Conservation (phyloP, 2,888 invertebrate genomes). For the Pollenia labialis region DNA sequence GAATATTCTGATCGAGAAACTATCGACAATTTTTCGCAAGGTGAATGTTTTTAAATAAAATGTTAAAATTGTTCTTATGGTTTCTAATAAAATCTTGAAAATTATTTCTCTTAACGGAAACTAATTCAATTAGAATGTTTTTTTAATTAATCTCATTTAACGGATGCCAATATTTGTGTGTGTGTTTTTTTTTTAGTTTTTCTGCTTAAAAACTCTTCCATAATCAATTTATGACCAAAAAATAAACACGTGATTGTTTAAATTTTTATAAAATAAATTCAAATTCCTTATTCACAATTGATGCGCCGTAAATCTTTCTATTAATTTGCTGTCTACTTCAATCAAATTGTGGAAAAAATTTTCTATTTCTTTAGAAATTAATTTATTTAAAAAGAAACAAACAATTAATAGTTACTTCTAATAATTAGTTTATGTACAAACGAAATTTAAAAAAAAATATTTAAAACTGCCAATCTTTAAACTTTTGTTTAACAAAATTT, state of each 20-base stretch:
- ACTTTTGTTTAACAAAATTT: slow-evolving; percentile 30
- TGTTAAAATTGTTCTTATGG: not conserved
- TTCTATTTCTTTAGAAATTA: slow-evolving; percentile 26
- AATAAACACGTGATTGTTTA: slow-evolving; percentile 26
- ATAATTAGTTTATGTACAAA: not conserved
- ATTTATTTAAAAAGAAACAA: slow-evolving; percentile 26
- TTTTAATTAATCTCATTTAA: not conserved
- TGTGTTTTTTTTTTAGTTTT: not conserved
- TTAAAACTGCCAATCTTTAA: slow-evolving; percentile 24
- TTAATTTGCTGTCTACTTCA: slow-evolving; percentile 38
- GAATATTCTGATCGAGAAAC: not conserved
- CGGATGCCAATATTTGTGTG: slow-evolving; percentile 64
- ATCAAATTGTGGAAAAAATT: slow-evolving; percentile 8
- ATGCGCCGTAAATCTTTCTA: slow-evolving; percentile 1
- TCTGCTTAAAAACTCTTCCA: not conserved
- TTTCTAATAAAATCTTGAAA: not conserved
- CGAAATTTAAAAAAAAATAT: not conserved
- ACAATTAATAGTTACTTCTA: slow-evolving; percentile 7
- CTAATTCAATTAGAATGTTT: not conserved
- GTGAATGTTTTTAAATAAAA: not conserved
- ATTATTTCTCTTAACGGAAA: slow-evolving; percentile 21
- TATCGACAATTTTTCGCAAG: too few species aligned
- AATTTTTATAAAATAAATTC: not conserved
- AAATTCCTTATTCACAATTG: slow-evolving; percentile 2
- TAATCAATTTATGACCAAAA: slow-evolving; percentile 44